Conservation (phyloP, 2,113 vertebrate species). For the Hippocampus comes region DNA sequence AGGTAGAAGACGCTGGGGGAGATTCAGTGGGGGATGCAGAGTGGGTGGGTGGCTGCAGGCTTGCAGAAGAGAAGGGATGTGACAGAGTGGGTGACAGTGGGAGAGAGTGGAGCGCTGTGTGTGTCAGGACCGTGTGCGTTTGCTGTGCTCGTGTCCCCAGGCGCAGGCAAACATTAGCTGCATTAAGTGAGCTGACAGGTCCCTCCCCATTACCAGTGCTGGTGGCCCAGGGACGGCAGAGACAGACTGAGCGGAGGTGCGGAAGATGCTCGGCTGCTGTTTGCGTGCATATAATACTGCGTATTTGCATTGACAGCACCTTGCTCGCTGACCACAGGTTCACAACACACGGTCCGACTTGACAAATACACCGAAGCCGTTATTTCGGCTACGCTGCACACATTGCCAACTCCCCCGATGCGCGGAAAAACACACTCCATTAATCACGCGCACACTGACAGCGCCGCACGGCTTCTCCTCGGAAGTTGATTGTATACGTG, state of each 20-base stretch:
- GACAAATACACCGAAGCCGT: conserved; percentile 13
- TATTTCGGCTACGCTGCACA: conserved; percentile 26
- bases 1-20: conserved; percentile 41
- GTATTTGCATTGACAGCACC: conserved; percentile 19
- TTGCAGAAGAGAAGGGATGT: conserved; percentile 61
- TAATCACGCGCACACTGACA: conserved; percentile 49
- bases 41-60: conserved; percentile 29
- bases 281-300: conserved; percentile 1
- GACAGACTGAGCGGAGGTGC: conserved; percentile 11
- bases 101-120: conserved; percentile 58
- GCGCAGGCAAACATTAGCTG: conserved; percentile 79
- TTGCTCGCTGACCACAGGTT: conserved; percentile 4
- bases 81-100: conserved; percentile 67
- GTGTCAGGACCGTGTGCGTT: conserved; percentile 67
- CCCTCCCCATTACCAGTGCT: conserved; percentile 76
- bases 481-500: conserved; percentile 16
- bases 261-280: conserved; percentile 22
- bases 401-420: conserved; percentile 20
- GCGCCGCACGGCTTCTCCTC: conserved; percentile 23
- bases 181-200: conserved; percentile 82
- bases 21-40: conserved; percentile 32
- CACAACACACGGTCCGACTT: conserved; percentile 1
- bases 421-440: conserved; percentile 47
- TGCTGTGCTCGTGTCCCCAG: conserved; percentile 72
- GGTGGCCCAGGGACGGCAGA: conserved; percentile 61